Evolutionary conservation across 2,113 vertebrate species (phyloP), one percentile per base, ranked within the genome.

Genomic region (Circaetus cinerascens): DNA sequence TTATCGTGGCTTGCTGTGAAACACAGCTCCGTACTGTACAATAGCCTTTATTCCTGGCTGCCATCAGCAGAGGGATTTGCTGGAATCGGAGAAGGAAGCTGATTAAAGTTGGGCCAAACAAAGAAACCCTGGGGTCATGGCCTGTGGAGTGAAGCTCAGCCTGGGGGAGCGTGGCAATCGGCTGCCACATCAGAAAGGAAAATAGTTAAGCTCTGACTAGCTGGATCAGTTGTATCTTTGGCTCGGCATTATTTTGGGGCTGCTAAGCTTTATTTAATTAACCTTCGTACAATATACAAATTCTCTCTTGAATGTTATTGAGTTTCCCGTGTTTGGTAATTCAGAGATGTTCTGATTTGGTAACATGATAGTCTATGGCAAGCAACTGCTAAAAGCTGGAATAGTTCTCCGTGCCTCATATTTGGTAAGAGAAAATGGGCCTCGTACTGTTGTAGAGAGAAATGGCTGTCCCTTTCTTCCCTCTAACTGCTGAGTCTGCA

Each of bases 41-140:
- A 93, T 60, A 7, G 81, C 96, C 88, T 79, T 63, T 18, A 62
- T 45, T 92, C 71, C 78, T 67, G 91, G 69, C 89, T 92, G 83
- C 94, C 91, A 41, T 63, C 94, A 10, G 38, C 53, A 19, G 46
- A 2, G 26, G 90, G 93, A 38, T 95, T 86, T 77, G 84, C 75
- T 94, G 87, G 48, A 88, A 77, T 66, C 2, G 3, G 80, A 94
- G 95, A 82, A 88, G 96, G 92, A 94, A 95, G 46, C 93, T 83
- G 91, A 93, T 96, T 96, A 88, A 94, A 79, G 25, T 25, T 76
- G 89, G 89, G 91, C 88, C 85, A 87, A 68, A 87, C 80, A 96
- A 94, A 96, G 84, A 71, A 72, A 14, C 72, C 45, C 46, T 1
- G 45, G 66, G 91, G 75, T 90, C 75, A 1, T 1, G 0, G 71